Percentiles rank a stretch among this genome's conserved stretches.
These are phyloP conservation scores for Henricia sp. DNA, from an alignment of 53 echinoderm and acorn worm species.

Conservation along the genomic window DNA sequence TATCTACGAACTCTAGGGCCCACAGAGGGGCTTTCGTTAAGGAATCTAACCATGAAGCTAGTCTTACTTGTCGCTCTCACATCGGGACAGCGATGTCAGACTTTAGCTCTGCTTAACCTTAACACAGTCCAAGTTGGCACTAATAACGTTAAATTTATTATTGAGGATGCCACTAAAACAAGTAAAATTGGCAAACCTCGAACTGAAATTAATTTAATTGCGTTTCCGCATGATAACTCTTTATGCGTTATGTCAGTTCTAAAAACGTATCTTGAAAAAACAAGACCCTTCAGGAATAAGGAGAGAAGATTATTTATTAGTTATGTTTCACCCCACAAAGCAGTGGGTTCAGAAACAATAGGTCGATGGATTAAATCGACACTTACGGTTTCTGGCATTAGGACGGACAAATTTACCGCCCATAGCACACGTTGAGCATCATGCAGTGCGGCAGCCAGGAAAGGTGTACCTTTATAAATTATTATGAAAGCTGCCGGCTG, in stretches of 20 bases:
- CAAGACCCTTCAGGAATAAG: background rate
- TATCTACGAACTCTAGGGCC: constrained; percentile 19
- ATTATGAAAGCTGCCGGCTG: constrained; percentile 23
- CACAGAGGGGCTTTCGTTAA: background rate
- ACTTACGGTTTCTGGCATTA: too few species aligned
- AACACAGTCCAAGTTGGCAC: background rate
- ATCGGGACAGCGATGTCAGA: too few species aligned
- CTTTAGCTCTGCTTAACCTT: too few species aligned
- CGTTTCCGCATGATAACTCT: background rate
- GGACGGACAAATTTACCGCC: too few species aligned
- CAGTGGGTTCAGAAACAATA: background rate
- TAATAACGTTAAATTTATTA: too few species aligned
- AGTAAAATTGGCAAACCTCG: too few species aligned
- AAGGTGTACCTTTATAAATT: background rate
- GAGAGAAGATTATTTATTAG: background rate
- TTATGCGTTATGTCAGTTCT: background rate
- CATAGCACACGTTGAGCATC: too few species aligned
- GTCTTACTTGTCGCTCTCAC: constrained; percentile 1
- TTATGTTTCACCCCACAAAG: background rate
- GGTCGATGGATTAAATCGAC: background rate
- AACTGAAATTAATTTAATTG: background rate
- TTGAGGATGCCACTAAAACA: too few species aligned
- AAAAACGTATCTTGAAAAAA: background rate
- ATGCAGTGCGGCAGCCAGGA: too few species aligned
- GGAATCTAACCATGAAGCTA: too few species aligned